A percentile compares a stretch with the other conserved stretches of the same genome.
phyloP scores from a whole-genome alignment of 2,113 vertebrate genomes.

The Halichoerus grypus region DNA sequence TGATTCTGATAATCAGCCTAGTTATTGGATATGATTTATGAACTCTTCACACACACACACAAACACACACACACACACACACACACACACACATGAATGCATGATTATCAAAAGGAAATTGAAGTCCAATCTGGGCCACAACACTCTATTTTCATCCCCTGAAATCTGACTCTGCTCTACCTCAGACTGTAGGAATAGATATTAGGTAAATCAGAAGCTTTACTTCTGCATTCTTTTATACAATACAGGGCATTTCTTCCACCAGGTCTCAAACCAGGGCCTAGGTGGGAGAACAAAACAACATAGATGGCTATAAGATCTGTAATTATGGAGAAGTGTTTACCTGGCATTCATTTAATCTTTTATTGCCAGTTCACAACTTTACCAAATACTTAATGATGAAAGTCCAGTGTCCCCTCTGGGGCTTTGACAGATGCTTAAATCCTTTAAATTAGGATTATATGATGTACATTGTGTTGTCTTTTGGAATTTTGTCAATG shows the following conservation, averaged over 20 bases:
- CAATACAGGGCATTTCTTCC: not conserved
- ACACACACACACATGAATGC: not conserved
- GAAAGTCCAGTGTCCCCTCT: constrained; percentile 58
- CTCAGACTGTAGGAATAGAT: not conserved
- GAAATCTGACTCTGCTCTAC: not conserved
- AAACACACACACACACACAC: not conserved
- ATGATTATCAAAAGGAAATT: not conserved
- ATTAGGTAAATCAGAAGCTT: not conserved
- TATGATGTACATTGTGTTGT: constrained; percentile 71
- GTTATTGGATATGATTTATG: not conserved
- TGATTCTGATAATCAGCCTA: not conserved
- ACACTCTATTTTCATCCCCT: not conserved
- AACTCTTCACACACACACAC: not conserved
- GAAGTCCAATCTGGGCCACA: not conserved
- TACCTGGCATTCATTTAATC: constrained; percentile 50
- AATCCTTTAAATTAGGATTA: constrained; percentile 76
- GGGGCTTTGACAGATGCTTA: constrained; percentile 75
- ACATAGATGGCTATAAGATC: not conserved
- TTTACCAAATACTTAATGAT: constrained; percentile 33
- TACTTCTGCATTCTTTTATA: not conserved
- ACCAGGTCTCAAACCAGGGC: not conserved
- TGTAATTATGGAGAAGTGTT: not conserved
- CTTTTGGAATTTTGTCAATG: constrained; percentile 69
- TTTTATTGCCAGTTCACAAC: not conserved
- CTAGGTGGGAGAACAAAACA: not conserved